phyloP scores from a whole-genome alignment of 2,797 vertebrate genomes.

The Lacerta bilineata region DNA sequence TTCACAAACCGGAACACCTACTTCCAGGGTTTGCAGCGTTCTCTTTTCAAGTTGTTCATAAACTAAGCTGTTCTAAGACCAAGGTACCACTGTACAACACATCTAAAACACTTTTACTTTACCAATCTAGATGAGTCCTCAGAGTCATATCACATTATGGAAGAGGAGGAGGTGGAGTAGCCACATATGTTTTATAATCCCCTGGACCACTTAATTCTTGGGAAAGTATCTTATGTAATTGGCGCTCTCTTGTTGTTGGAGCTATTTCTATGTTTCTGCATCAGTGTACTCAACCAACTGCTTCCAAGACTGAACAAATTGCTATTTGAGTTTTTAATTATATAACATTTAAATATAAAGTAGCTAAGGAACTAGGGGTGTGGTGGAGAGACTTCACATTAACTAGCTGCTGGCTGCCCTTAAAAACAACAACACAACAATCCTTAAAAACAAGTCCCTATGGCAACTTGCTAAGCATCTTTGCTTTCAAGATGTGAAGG shows the following conservation, averaged over 20 bases:
- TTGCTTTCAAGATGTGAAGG: conserved; percentile 42
- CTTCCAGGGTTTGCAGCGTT: too few relatives aligned
- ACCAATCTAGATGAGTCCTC: too few relatives aligned
- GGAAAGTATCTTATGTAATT: not conserved
- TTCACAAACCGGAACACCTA: too few relatives aligned
- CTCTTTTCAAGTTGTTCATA: too few relatives aligned
- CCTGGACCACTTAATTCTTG: not conserved
- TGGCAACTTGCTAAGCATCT: conserved; percentile 47
- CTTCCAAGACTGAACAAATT: conserved; percentile 9
- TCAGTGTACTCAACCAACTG: not conserved
- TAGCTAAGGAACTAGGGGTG: conserved; percentile 1
- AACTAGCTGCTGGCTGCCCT: conserved; percentile 2
- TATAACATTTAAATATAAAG: conserved; percentile 26
- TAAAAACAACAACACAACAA: too few relatives aligned
- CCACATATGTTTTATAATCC: not conserved
- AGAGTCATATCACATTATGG: not conserved
- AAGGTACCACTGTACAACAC: too few relatives aligned
- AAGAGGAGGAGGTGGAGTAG: not conserved
- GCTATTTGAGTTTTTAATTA: conserved; percentile 35
- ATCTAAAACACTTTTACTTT: too few relatives aligned
- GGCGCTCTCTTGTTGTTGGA: not conserved
- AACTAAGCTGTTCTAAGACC: too few relatives aligned
- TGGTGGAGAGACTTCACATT: not conserved
- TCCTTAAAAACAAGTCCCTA: conserved; percentile 22
- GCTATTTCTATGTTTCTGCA: not conserved